phyloP scores from a whole-genome alignment of 2,797 vertebrate genomes.

The Todus mexicanus region DNA sequence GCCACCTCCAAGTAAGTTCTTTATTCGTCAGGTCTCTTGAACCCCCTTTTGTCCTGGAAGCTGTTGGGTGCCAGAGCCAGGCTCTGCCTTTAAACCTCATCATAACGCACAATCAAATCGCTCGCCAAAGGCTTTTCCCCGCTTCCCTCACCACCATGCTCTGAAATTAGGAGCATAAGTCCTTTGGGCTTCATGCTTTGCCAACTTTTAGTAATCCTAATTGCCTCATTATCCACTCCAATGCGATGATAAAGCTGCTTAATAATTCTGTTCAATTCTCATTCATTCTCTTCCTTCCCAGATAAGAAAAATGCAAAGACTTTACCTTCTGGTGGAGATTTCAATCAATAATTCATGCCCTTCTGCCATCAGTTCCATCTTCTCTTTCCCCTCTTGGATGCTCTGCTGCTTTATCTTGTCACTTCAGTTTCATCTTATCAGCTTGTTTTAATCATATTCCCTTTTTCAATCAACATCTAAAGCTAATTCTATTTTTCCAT shows the following conservation, averaged over 20 bases:
- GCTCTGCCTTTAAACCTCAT: background rate
- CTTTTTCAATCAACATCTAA: background rate
- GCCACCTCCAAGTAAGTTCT: background rate
- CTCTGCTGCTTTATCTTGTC: slow-evolving; percentile 27
- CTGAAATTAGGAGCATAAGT: background rate
- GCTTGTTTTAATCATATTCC: background rate
- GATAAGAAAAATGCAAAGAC: slow-evolving; percentile 23
- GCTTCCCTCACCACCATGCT: background rate
- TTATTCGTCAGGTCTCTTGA: background rate
- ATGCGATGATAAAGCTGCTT: slow-evolving; percentile 12
- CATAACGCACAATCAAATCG: background rate
- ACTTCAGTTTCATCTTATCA: slow-evolving; percentile 18
- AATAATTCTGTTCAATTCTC: background rate
- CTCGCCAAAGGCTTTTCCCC: background rate
- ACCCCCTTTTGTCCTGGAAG: background rate
- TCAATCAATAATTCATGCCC: slow-evolving; percentile 28
- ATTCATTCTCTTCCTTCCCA: background rate
- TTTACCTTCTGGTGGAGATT: background rate
- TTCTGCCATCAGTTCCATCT: background rate
- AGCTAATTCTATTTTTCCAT: background rate
- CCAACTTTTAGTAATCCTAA: slow-evolving; percentile 43
- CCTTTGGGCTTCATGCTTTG: background rate
- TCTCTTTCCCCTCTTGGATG: background rate
- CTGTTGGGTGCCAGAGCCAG: background rate
- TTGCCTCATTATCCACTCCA: slow-evolving; percentile 54